phyloP scores from a whole-genome alignment of 2,888 invertebrate genomes.

The Xanthorhoe spadicearia region DNA sequence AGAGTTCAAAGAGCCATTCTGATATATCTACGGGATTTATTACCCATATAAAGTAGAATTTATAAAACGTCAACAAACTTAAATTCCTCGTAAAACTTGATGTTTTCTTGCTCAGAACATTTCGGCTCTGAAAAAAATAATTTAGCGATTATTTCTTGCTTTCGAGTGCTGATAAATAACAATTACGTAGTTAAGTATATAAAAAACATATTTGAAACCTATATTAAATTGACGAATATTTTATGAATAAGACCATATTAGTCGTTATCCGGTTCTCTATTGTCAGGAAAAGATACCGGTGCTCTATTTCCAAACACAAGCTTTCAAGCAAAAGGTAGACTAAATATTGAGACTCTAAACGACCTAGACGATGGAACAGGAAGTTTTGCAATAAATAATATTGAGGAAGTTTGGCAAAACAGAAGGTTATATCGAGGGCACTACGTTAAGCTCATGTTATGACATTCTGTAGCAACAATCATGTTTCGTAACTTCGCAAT shows the following conservation, averaged over 20 bases:
- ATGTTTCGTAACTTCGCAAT: background rate
- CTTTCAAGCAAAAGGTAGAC: too few species aligned
- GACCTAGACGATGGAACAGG: constrained; percentile 3
- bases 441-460: background rate
- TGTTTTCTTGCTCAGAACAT: background rate
- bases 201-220: too few species aligned
- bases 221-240: too few species aligned
- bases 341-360: too few species aligned
- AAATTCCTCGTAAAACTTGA: background rate
- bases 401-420: constrained; percentile 24
- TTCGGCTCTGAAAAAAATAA: background rate
- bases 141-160: too few species aligned
- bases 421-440: constrained; percentile 21
- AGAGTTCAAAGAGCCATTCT: constrained; percentile 10
- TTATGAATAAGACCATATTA: too few species aligned
- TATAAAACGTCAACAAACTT: background rate
- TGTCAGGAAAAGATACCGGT: too few species aligned
- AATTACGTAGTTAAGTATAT: too few species aligned
- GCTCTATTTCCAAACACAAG: too few species aligned
- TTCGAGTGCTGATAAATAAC: too few species aligned
- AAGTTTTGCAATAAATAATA: constrained; percentile 12
- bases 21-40: constrained; percentile 2
- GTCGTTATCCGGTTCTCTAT: too few species aligned
- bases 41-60: background rate
- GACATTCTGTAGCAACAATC: background rate